These are phyloP conservation scores for Serinus canaria DNA, from an alignment of 2,113 vertebrate genomes.

Conservation along the genomic window DNA sequence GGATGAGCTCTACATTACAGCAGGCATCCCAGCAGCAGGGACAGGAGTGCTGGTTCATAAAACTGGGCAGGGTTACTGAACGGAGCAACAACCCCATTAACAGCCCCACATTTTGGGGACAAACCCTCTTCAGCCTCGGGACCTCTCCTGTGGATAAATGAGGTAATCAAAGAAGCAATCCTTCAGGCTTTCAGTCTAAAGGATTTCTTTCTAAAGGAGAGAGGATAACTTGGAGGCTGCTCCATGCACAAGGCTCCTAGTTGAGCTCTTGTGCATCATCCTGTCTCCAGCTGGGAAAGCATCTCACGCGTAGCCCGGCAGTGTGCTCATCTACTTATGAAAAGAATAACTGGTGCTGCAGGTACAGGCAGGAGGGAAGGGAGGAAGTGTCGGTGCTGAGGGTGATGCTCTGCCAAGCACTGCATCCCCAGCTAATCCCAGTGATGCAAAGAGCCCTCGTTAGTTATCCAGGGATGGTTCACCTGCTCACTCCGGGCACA, in stretches of 20 bases:
- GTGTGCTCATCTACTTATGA: rapidly evolving
- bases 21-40: not conserved
- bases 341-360: not conserved
- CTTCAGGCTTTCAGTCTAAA: not conserved
- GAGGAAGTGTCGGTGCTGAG: rapidly evolving
- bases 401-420: not conserved
- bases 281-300: not conserved
- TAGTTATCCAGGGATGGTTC: not conserved
- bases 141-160: not conserved
- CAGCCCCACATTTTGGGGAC: not conserved
- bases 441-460: rapidly evolving
- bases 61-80: not conserved
- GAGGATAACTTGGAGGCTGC: not conserved
- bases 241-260: not conserved
- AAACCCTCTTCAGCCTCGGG: not conserved
- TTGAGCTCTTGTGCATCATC: not conserved
- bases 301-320: rapidly evolving
- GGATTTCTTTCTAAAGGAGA: not conserved
- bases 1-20: not conserved
- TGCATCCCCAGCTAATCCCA: not conserved
- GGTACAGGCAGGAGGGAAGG: not conserved
- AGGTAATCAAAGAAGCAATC: not conserved
- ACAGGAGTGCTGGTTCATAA: not conserved
- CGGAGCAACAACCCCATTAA: not conserved
- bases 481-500: too few species aligned